These are phyloP conservation scores for Agapornis canus DNA, from an alignment of 2,797 vertebrate genomes.

Conservation along the genomic window DNA sequence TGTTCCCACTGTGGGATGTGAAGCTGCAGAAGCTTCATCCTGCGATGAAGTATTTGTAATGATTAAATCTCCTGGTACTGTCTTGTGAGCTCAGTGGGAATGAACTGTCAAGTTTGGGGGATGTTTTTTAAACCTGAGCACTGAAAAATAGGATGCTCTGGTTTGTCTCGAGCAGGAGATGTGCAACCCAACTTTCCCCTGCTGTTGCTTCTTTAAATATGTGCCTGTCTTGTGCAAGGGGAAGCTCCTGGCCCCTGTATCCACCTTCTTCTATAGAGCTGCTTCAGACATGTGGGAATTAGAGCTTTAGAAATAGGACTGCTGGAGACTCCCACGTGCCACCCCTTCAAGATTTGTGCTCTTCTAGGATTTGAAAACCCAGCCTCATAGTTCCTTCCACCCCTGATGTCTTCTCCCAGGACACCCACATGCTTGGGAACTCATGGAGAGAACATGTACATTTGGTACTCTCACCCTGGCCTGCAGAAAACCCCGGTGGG, in stretches of 20 bases:
- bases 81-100: not conserved
- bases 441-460: not conserved
- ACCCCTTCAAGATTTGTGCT: not conserved
- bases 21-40: not conserved
- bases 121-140: not conserved
- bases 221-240: not conserved
- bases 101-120: not conserved
- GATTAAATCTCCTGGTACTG: not conserved
- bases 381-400: not conserved
- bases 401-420: not conserved
- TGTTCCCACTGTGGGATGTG: not conserved
- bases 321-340: not conserved
- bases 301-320: not conserved
- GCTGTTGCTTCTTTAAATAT: not conserved
- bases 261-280: not conserved
- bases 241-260: not conserved
- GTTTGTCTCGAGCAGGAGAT: not conserved
- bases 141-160: not conserved
- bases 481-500: fast-evolving
- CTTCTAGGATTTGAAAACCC: not conserved
- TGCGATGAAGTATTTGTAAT: not conserved
- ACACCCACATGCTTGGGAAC: fast-evolving
- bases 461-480: not conserved
- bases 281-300: not conserved
- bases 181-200: not conserved